Evolutionary conservation across 2,113 vertebrate species (phyloP).

Genomic region (Antechinus flavipes): DNA sequence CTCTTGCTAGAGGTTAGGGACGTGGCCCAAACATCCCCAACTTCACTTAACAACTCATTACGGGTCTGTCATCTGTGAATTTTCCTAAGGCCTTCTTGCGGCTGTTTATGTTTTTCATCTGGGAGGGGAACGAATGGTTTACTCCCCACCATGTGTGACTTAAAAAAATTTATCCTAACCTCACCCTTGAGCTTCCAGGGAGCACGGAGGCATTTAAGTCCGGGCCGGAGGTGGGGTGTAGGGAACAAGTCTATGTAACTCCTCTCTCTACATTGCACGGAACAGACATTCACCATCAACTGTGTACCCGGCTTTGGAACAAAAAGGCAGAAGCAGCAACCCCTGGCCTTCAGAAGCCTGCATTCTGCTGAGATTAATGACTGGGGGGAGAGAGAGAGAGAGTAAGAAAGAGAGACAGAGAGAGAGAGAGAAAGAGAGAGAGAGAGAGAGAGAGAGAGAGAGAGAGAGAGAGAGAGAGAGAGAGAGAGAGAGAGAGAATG

Average conservation of each 20-base stretch:
- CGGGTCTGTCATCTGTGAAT: not conserved
- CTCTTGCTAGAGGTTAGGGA: not conserved
- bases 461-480: too few species aligned
- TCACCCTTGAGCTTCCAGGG: not conserved
- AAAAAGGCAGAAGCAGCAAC: not conserved
- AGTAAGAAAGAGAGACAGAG: too few species aligned
- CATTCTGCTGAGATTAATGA: not conserved
- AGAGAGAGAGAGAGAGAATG: too few species aligned
- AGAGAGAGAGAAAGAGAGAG: too few species aligned
- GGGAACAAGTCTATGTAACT: not conserved
- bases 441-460: too few species aligned
- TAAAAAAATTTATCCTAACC: not conserved
- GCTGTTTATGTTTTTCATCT: not conserved
- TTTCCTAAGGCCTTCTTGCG: not conserved
- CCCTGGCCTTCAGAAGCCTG: not conserved
- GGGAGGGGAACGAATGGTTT: not conserved
- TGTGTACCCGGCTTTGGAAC: not conserved
- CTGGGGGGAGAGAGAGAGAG: too few species aligned
- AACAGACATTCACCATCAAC: not conserved
- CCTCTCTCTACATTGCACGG: not conserved
- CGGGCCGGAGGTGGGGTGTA: not conserved
- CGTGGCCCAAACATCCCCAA: not conserved
- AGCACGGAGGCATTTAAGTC: not conserved
- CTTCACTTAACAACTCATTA: not conserved
- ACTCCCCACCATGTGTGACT: not conserved